A percentile compares a stretch with the other conserved stretches of the same genome.
phyloP scores from a whole-genome alignment of 2,113 vertebrate genomes.

The Poecile atricapillus region DNA sequence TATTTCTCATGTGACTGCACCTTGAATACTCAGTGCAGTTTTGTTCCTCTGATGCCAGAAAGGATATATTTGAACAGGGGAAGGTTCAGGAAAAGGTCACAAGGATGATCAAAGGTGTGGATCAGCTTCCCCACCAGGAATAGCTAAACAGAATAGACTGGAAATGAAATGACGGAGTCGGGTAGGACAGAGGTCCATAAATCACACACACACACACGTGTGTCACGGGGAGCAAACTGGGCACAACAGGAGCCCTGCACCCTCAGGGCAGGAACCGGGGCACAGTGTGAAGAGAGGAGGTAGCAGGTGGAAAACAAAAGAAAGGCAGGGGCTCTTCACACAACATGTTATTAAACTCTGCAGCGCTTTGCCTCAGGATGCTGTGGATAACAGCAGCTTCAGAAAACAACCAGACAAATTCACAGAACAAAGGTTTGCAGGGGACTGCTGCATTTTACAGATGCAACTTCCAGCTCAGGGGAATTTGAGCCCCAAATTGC shows the following conservation, averaged over 20 bases:
- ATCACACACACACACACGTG: background rate
- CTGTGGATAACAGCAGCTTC: background rate
- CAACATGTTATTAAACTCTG: background rate
- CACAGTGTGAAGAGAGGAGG: rapidly evolving
- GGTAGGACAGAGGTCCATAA: background rate
- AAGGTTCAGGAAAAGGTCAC: constrained; percentile 49
- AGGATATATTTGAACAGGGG: background rate
- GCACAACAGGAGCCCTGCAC: constrained; percentile 5
- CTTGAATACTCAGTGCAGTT: background rate
- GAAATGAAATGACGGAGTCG: background rate
- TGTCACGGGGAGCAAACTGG: background rate
- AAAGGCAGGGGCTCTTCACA: background rate
- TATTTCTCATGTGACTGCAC: background rate
- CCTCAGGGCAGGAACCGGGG: background rate
- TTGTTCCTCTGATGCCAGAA: background rate
- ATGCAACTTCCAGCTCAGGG: background rate
- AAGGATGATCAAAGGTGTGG: constrained; percentile 53
- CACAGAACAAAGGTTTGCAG: background rate
- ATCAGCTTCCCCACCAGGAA: constrained; percentile 11
- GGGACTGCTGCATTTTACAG: background rate
- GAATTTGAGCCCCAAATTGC: background rate
- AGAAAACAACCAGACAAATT: background rate
- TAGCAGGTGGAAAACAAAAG: background rate
- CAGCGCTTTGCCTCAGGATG: background rate
- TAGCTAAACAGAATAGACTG: background rate